phyloP scores from a whole-genome alignment of 2,888 invertebrate species.

The Lasioglossum villosulum region DNA sequence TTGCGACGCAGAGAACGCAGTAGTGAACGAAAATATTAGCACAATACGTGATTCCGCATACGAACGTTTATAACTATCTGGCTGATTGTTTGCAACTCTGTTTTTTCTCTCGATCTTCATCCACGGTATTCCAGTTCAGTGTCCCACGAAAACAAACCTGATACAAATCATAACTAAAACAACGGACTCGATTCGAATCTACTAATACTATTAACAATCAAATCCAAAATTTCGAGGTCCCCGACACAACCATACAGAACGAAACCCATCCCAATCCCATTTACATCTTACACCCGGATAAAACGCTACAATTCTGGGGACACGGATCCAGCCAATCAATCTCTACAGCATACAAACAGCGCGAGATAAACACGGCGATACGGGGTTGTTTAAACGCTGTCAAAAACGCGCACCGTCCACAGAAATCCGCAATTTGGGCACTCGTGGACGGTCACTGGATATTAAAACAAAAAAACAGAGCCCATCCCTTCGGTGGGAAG shows the following conservation, averaged over 20 bases:
- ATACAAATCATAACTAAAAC: not conserved
- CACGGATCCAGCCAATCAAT: conserved; percentile 20
- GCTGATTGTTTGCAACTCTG: not conserved
- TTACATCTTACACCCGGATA: not conserved
- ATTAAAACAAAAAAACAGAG: conserved; percentile 16
- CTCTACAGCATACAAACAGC: conserved; percentile 25
- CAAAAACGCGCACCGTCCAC: conserved; percentile 20
- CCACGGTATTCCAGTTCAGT: not conserved
- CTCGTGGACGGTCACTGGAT: conserved; percentile 8
- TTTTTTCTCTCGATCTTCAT: not conserved
- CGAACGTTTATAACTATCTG: not conserved
- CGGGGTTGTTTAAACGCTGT: conserved; percentile 23
- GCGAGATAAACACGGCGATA: conserved; percentile 24
- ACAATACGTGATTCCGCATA: not conserved
- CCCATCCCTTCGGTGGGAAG: not conserved
- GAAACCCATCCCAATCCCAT: not conserved
- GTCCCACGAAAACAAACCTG: not conserved
- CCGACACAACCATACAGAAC: not conserved
- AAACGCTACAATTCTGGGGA: not conserved
- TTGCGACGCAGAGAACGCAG: not conserved
- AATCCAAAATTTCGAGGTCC: not conserved
- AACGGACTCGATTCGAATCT: not conserved
- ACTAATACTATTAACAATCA: not conserved
- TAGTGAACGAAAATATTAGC: not conserved
- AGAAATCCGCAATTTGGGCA: conserved; percentile 11